Conservation (phyloP, 2,888 invertebrate genomes). For the Sabatieria punctata region DNA sequence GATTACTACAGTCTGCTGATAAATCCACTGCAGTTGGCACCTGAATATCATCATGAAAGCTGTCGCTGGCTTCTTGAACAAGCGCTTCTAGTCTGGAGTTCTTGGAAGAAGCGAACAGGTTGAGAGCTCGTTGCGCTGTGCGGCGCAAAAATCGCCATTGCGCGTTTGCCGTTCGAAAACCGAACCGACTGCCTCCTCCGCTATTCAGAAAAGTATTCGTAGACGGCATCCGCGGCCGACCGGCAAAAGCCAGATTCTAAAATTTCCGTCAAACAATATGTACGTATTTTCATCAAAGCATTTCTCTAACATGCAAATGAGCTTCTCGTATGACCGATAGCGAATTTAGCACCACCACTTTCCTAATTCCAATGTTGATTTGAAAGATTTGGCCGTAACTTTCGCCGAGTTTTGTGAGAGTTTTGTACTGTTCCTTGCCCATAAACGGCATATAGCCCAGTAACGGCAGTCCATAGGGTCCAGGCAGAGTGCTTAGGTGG, state of each 20-base stretch:
- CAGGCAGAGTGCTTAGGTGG: too few species aligned
- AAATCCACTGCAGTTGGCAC: not conserved
- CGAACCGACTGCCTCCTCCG: not conserved
- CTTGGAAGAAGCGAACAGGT: conserved; percentile 1
- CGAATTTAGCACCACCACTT: too few species aligned
- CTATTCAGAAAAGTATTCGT: not conserved
- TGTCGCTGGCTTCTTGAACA: not conserved
- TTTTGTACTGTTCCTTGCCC: too few species aligned
- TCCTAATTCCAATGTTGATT: too few species aligned
- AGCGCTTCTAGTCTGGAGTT: conserved; percentile 1
- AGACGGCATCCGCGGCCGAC: conserved; percentile 1
- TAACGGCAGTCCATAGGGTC: too few species aligned
- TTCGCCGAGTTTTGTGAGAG: too few species aligned
- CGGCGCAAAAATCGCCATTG: conserved; percentile 5
- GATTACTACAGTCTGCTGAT: not conserved
- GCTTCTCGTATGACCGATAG: too few species aligned
- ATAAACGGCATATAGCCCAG: too few species aligned
- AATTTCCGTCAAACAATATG: too few species aligned
- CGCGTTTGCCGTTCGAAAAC: not conserved
- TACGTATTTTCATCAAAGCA: too few species aligned
- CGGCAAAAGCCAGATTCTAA: conserved; percentile 4
- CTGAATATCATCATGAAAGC: not conserved
- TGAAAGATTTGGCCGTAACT: too few species aligned
- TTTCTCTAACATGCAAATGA: too few species aligned
- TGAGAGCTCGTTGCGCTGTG: not conserved